These are phyloP conservation scores for Tromatobia lineatoria DNA, from an alignment of 2,888 invertebrate genomes.

Conservation along the genomic window DNA sequence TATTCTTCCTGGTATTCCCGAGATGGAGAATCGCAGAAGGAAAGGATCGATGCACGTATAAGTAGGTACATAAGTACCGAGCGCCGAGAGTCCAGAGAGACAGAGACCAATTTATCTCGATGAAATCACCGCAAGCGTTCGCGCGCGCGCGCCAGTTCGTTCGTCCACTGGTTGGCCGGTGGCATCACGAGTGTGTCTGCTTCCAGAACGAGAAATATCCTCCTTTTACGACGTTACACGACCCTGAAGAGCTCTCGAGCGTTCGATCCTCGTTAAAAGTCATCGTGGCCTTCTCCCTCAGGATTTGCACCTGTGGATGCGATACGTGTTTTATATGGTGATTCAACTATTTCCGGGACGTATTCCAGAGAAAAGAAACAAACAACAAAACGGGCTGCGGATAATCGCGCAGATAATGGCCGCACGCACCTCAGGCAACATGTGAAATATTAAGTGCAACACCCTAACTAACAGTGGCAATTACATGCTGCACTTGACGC, in stretches of 20 bases:
- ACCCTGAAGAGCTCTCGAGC: slow-evolving; percentile 29
- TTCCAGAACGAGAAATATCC: slow-evolving; percentile 56
- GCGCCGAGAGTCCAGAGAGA: slow-evolving; percentile 38
- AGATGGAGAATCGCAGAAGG: slow-evolving; percentile 15
- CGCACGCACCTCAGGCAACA: slow-evolving; percentile 21
- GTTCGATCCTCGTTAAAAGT: slow-evolving; percentile 61
- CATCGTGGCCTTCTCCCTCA: slow-evolving; percentile 32
- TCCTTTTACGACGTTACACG: slow-evolving; percentile 62
- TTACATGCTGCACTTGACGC: slow-evolving; percentile 47
- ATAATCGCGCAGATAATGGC: slow-evolving; percentile 7
- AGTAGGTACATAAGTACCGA: slow-evolving; percentile 51
- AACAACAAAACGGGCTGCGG: neutral
- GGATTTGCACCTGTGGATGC: slow-evolving; percentile 61
- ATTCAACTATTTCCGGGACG: slow-evolving; percentile 62
- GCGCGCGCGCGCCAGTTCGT: slow-evolving; percentile 36
- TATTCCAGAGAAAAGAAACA: neutral
- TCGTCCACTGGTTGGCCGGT: neutral
- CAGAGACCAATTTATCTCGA: slow-evolving; percentile 63
- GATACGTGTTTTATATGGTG: slow-evolving; percentile 59
- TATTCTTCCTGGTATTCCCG: slow-evolving; percentile 19
- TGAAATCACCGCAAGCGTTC: slow-evolving; percentile 50
- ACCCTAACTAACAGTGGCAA: slow-evolving; percentile 22
- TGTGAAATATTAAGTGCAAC: slow-evolving; percentile 36
- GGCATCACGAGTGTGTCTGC: slow-evolving; percentile 22
- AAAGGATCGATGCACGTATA: slow-evolving; percentile 37